Conservation (phyloP, 2,888 invertebrate species). For the Teleogryllus oceanicus region DNA sequence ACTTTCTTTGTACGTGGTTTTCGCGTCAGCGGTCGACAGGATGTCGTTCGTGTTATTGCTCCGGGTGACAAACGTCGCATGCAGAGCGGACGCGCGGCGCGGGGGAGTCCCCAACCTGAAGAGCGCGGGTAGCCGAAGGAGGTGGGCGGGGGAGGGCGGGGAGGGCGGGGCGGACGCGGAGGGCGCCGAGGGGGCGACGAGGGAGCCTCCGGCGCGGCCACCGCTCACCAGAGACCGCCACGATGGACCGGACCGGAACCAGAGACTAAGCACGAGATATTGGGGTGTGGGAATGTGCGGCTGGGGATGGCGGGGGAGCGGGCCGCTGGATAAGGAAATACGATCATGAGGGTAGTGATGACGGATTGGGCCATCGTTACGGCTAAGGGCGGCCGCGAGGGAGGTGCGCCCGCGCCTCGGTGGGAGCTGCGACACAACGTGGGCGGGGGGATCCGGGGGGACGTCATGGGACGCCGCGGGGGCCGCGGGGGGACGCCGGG, state of each 20-base stretch:
- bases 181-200: no score
- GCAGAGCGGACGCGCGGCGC: no score
- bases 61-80: no score
- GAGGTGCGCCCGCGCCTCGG: not conserved
- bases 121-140: no score
- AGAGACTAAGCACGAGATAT: not conserved
- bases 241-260: slow-evolving; percentile 9
- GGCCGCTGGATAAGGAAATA: not conserved
- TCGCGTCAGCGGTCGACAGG: no score
- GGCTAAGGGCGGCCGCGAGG: not conserved
- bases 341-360: slow-evolving; percentile 9
- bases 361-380: slow-evolving; percentile 9
- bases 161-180: no score
- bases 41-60: no score
- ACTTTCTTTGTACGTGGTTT: no score
- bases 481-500: not conserved
- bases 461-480: not conserved
- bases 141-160: no score
- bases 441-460: not conserved
- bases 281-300: not conserved
- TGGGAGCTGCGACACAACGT: not conserved
- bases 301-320: not conserved
- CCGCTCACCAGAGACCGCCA: not conserved
- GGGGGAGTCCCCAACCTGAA: no score
- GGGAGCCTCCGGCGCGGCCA: no score